These are phyloP conservation scores for Morone saxatilis DNA, from an alignment of 2,113 vertebrate genomes.

Conservation along the genomic window DNA sequence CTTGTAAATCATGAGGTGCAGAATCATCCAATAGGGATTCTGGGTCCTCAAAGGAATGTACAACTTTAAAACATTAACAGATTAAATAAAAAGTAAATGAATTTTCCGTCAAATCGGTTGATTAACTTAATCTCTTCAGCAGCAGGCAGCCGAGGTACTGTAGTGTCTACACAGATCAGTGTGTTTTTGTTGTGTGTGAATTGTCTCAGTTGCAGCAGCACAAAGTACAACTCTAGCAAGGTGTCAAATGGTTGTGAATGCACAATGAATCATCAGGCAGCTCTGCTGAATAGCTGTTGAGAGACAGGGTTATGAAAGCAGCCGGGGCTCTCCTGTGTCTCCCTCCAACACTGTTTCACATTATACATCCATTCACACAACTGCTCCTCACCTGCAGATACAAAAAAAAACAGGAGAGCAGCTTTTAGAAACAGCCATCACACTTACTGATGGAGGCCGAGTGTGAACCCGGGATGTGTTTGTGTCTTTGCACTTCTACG, in stretches of 20 bases:
- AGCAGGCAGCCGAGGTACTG: neutral
- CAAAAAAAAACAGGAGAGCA: conserved; percentile 10
- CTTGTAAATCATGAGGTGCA: neutral
- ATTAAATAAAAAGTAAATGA: neutral
- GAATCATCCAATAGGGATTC: neutral
- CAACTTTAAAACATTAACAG: neutral
- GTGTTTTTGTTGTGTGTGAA: conserved; percentile 26
- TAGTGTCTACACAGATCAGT: neutral
- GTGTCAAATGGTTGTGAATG: conserved; percentile 66
- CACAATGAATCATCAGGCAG: conserved; percentile 70
- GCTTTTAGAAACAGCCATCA: conserved; percentile 30
- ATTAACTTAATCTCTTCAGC: conserved; percentile 20
- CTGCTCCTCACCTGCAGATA: conserved; percentile 27
- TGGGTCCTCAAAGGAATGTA: neutral
- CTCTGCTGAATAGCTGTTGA: conserved; percentile 51
- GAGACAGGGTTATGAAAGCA: conserved; percentile 49
- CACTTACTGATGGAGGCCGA: conserved; percentile 1
- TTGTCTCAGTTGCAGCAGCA: conserved; percentile 46
- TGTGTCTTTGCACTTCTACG: conserved; percentile 19
- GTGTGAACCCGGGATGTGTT: neutral
- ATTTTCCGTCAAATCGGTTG: neutral
- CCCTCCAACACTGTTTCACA: conserved; percentile 46
- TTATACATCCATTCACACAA: conserved; percentile 56
- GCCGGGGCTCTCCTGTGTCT: conserved; percentile 49
- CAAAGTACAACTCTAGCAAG: conserved; percentile 41